phyloP scores from a whole-genome alignment of 2,888 invertebrate species.

The Hedychridium roseum region DNA sequence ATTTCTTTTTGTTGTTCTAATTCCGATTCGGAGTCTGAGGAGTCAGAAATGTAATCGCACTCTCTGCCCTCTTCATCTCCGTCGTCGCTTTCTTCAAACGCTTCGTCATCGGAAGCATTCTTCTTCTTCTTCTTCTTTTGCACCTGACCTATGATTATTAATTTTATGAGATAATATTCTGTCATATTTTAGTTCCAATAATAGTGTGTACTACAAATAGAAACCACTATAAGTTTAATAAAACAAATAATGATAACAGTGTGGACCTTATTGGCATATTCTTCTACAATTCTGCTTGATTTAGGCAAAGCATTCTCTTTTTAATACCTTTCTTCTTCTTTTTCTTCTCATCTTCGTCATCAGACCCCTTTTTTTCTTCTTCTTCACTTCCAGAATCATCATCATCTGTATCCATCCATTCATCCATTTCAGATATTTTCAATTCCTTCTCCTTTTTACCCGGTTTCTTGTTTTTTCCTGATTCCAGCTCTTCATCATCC shows the following conservation, averaged over 20 bases:
- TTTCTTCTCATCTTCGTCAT: conserved; percentile 68
- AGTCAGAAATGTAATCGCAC: conserved; percentile 92
- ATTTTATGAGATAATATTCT: not conserved
- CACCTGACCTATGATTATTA: conserved; percentile 30
- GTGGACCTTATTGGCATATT: not conserved
- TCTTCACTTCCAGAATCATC: conserved; percentile 80
- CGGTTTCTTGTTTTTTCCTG: conserved; percentile 53
- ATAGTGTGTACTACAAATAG: not conserved
- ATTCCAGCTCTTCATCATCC: conserved; percentile 74
- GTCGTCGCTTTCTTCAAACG: conserved; percentile 95
- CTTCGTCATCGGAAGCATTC: conserved; percentile 86
- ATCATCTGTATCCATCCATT: conserved; percentile 83
- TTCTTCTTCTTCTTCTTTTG: conserved; percentile 77
- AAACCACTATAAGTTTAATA: not conserved
- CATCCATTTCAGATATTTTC: conserved; percentile 93
- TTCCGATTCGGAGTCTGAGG: conserved; percentile 80
- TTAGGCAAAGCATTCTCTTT: too few relatives aligned
- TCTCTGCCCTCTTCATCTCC: conserved; percentile 96
- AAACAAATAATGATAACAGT: not conserved
- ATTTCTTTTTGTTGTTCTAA: conserved; percentile 76
- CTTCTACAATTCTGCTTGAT: conserved; percentile 58
- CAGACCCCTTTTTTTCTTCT: conserved; percentile 68
- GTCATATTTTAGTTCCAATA: not conserved
- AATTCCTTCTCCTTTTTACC: conserved; percentile 69
- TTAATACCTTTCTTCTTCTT: conserved; percentile 76